A percentile compares a stretch with the other conserved stretches of the same genome.
phyloP scores from a whole-genome alignment of 2,888 invertebrate species.

The Pristionchus fissidentatus region DNA sequence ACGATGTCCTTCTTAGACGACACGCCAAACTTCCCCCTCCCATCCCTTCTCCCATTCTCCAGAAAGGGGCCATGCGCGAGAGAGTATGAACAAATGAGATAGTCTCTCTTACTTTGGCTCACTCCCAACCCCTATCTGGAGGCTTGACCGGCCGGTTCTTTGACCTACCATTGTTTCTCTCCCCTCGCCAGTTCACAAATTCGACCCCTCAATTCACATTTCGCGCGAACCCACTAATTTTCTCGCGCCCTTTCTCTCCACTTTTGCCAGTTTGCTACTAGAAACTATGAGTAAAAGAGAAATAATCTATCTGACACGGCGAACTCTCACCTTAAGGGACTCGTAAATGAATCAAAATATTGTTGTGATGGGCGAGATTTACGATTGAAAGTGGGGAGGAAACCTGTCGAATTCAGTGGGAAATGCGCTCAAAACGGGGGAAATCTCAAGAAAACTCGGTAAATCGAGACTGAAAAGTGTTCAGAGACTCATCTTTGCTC shows the following conservation, averaged over 20 bases:
- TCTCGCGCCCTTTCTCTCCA: not conserved
- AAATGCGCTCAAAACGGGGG: not conserved
- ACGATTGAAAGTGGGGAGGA: not conserved
- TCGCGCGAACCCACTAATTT: slow-evolving; percentile 12
- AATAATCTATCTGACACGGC: not conserved
- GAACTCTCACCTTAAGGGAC: slow-evolving; percentile 6
- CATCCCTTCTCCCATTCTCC: not conserved
- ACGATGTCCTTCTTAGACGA: no score
- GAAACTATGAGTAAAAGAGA: not conserved
- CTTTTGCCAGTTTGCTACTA: not conserved
- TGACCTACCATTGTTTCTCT: slow-evolving; percentile 27
- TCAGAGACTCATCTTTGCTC: not conserved
- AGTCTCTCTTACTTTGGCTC: not conserved
- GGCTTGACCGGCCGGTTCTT: not conserved
- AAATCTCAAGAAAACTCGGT: not conserved
- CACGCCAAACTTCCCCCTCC: not conserved
- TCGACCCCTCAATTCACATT: not conserved
- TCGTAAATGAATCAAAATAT: not conserved
- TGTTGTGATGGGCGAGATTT: not conserved
- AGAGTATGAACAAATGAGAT: no score
- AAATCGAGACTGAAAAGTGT: not conserved
- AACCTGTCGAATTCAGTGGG: not conserved
- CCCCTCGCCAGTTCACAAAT: not conserved
- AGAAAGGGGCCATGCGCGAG: no score
- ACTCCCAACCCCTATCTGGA: not conserved